A percentile compares a stretch with the other conserved stretches of the same genome.
These are phyloP conservation scores for Lutjanus argentimaculatus DNA, from an alignment of 2,797 vertebrate species.

Conservation along the genomic window DNA sequence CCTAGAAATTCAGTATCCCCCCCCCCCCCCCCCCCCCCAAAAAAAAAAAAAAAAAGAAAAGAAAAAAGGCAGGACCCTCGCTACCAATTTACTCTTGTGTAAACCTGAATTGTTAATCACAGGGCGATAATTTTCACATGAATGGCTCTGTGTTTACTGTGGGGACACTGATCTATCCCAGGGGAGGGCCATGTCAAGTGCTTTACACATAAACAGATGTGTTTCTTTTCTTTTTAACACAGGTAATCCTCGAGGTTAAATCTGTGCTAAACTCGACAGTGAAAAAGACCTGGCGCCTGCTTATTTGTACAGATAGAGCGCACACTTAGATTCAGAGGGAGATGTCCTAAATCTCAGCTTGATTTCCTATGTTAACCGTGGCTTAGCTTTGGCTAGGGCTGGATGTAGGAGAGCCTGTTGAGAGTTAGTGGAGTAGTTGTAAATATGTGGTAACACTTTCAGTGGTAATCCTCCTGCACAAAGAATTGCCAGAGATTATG, in stretches of 20 bases:
- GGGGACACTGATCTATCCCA: slow-evolving; percentile 67
- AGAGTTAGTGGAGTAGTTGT: slow-evolving; percentile 88
- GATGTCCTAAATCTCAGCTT: slow-evolving; percentile 85
- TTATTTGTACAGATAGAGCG: slow-evolving; percentile 72
- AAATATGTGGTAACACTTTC: slow-evolving; percentile 89
- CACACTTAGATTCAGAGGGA: slow-evolving; percentile 73
- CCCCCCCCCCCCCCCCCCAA: too few relatives aligned
- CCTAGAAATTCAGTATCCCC: too few relatives aligned
- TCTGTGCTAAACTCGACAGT: slow-evolving; percentile 72
- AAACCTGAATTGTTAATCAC: slow-evolving; percentile 73
- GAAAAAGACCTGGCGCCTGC: slow-evolving; percentile 56
- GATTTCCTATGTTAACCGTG: slow-evolving; percentile 86
- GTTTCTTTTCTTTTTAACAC: slow-evolving; percentile 66
- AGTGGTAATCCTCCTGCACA: slow-evolving; percentile 87
- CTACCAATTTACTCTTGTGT: slow-evolving; percentile 51
- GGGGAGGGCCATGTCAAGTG: slow-evolving; percentile 74
- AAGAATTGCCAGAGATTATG: slow-evolving; percentile 88
- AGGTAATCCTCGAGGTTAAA: slow-evolving; percentile 83
- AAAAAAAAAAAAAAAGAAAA: background rate
- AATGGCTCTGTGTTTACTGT: slow-evolving; percentile 75
- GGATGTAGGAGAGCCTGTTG: slow-evolving; percentile 85
- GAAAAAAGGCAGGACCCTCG: slow-evolving; percentile 4
- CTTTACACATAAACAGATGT: slow-evolving; percentile 83
- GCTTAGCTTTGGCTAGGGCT: slow-evolving; percentile 84
- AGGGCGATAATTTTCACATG: slow-evolving; percentile 71